phyloP scores from a whole-genome alignment of 2,888 invertebrate species.

The Drosophila paranaensis region DNA sequence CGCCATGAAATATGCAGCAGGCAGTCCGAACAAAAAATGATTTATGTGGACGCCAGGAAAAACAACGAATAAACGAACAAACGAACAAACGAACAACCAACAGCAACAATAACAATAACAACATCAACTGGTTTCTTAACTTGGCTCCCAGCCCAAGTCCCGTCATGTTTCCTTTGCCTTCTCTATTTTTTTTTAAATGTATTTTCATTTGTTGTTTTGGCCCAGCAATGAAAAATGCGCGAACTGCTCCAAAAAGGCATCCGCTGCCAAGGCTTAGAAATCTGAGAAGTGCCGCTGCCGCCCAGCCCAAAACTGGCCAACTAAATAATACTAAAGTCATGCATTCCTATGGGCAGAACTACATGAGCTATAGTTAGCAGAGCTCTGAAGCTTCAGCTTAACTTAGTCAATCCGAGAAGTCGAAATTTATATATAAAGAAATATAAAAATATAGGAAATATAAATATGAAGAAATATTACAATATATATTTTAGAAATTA shows the following conservation, averaged over 20 bases:
- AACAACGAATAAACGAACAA: constrained; percentile 35
- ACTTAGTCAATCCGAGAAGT: too few species aligned
- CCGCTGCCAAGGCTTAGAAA: constrained; percentile 12
- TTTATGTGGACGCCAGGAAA: constrained; percentile 71
- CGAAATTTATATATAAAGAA: too few species aligned
- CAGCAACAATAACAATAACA: constrained; percentile 63
- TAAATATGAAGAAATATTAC: too few species aligned
- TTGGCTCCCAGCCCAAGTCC: constrained; percentile 52
- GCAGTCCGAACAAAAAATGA: constrained; percentile 70
- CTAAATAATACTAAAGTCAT: neutral
- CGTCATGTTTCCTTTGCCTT: neutral
- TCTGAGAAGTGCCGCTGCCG: neutral
- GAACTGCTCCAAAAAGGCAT: constrained; percentile 46
- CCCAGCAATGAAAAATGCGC: constrained; percentile 59
- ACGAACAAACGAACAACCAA: constrained; percentile 17
- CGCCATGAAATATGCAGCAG: constrained; percentile 75
- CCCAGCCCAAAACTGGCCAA: neutral
- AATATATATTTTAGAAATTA: too few species aligned
- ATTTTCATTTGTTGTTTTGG: constrained; percentile 44
- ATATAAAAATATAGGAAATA: too few species aligned
- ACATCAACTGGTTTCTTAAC: constrained; percentile 74
- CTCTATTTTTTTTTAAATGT: neutral
- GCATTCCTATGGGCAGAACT: neutral
- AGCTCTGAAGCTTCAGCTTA: neutral
- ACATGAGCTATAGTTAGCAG: neutral